Evolutionary conservation across 1,140 invertebrate species (phyloP), one percentile per base, ranked within the genome.

Genomic region (Limonius californicus): DNA sequence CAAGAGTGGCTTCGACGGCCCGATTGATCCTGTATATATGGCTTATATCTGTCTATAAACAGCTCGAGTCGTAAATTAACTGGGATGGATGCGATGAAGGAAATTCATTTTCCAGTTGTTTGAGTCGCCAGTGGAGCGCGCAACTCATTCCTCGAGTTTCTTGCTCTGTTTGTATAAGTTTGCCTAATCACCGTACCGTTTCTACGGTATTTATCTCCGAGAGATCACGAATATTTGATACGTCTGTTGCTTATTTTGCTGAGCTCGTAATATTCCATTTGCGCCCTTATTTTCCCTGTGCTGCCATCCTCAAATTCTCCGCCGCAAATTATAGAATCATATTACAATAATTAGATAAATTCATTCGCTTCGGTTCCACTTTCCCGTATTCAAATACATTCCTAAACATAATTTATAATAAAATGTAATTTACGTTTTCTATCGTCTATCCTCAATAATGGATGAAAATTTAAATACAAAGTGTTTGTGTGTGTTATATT

Each of bases 41-140:
- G 53, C 43, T 30, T 45, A 57, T 74, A 76, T 76, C 74, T 74
- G 68, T 76, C 74, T 74, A 74, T 74, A 76, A 74, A 74, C 72
- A 76, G 72, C 45, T 60, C 69, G 71, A 56, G 68, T 74, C 73
- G 73, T 76, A 76, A 76, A 76, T 76, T 76, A 76, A 74, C 72
- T 75, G 69, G 73, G 67, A 74, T 75, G 72, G 72, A 73, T 74
- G 68, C 72, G 54, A 76, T 75, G 73, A 75, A 76, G 74, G 73
- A 76, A 76, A 76, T 75, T 76, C 74, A 76, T 76, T 76, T 76
- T 76, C 73, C 74, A 70, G 64, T 74, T 76, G 74, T 76, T 76
- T 76, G 74, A 67, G 65, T 70, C 67, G 68, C 70, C 68, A 74
- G 68, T 70, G 66, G 64, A 73, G 71, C 74, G 72, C 68, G 67